phyloP scores from a whole-genome alignment of 2,888 invertebrate genomes.

The Trilocha varians region DNA sequence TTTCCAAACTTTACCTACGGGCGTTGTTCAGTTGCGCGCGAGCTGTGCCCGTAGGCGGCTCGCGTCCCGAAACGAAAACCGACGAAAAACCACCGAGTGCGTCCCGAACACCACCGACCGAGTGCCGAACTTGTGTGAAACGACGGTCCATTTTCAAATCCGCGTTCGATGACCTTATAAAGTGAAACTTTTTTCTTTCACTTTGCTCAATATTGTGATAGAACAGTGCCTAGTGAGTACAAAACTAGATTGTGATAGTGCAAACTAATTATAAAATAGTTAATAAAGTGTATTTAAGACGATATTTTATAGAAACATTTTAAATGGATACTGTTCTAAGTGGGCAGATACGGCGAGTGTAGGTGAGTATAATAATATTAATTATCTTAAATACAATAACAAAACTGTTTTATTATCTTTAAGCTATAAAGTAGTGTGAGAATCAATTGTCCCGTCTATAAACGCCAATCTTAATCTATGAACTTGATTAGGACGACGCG shows the following conservation, averaged over 20 bases:
- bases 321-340: constrained; percentile 21
- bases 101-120: constrained; percentile 36
- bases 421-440: too few species aligned
- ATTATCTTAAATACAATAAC: too few species aligned
- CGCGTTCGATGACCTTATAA: constrained; percentile 51
- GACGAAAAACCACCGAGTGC: constrained; percentile 50
- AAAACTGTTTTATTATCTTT: too few species aligned
- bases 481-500: constrained; percentile 60
- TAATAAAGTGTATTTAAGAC: constrained; percentile 35
- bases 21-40: constrained; percentile 70
- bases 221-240: constrained; percentile 64
- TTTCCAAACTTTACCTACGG: constrained; percentile 68
- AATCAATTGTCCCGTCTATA: constrained; percentile 33
- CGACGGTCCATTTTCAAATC: constrained; percentile 16
- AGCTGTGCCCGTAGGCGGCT: constrained; percentile 57
- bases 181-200: constrained; percentile 50
- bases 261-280: constrained; percentile 41
- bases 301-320: constrained; percentile 24
- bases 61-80: constrained; percentile 40
- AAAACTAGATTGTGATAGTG: constrained; percentile 65
- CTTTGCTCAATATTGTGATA: constrained; percentile 68
- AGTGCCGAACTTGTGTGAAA: constrained; percentile 15
- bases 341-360: constrained; percentile 47
- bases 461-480: constrained; percentile 69
- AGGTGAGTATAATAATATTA: constrained; percentile 41